These are phyloP conservation scores for Xylocampa areola DNA, from an alignment of 2,888 invertebrate species.

Conservation along the genomic window DNA sequence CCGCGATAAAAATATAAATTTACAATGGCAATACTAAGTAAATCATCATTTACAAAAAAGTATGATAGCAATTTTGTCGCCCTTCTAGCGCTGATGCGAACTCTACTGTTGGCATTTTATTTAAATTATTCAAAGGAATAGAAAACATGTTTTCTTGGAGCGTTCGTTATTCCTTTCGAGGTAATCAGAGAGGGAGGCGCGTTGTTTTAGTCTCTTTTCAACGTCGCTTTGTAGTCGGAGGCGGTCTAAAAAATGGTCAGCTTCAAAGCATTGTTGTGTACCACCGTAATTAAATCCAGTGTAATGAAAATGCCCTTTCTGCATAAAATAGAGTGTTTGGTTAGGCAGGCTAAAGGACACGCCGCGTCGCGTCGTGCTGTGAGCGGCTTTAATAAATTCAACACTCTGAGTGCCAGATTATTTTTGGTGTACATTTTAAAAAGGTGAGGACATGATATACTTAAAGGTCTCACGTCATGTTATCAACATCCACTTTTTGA, in stretches of 20 bases:
- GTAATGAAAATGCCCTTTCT: slow-evolving; percentile 57
- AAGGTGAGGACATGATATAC: slow-evolving; percentile 18
- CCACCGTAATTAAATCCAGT: slow-evolving; percentile 54
- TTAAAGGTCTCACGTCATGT: slow-evolving; percentile 1
- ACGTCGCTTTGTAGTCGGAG: slow-evolving; percentile 36
- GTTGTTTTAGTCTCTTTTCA: slow-evolving; percentile 33
- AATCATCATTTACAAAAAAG: slow-evolving; percentile 49
- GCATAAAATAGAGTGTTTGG: slow-evolving; percentile 50
- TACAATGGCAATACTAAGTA: slow-evolving; percentile 36
- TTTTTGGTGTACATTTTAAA: slow-evolving; percentile 17
- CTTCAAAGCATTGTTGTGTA: slow-evolving; percentile 57
- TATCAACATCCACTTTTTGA: slow-evolving; percentile 10
- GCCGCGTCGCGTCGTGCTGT: no score
- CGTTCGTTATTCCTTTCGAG: slow-evolving; percentile 38
- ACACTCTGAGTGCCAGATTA: slow-evolving; percentile 16
- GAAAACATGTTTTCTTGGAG: slow-evolving; percentile 48
- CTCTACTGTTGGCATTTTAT: slow-evolving; percentile 35
- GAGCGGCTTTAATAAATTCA: slow-evolving; percentile 31
- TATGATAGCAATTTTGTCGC: slow-evolving; percentile 43
- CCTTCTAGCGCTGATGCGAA: slow-evolving; percentile 22
- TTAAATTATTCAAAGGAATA: slow-evolving; percentile 58
- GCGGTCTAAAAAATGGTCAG: slow-evolving; percentile 44
- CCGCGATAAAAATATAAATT: slow-evolving; percentile 38
- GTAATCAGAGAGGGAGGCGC: slow-evolving; percentile 46
- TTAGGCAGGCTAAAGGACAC: slow-evolving; percentile 31